Conservation (phyloP, 53 echinoderm and acorn worm genomes). For the Antedon mediterranea region DNA sequence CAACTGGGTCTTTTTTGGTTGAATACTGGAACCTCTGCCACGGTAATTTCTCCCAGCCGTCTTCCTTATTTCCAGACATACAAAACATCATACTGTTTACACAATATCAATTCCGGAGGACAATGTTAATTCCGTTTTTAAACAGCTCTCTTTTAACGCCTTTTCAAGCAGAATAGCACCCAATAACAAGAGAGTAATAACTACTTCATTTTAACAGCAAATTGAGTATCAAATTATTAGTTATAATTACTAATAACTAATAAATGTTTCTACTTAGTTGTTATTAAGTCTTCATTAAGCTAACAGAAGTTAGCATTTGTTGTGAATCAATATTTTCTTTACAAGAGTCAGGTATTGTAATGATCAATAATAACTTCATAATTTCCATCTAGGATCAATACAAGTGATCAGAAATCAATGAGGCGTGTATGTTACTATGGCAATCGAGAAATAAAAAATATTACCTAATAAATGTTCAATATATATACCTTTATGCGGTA, state of each 20-base stretch:
- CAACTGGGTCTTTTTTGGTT: neutral
- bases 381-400: neutral
- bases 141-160: no score
- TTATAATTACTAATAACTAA: no score
- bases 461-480: no score
- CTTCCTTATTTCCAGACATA: neutral
- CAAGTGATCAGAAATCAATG: neutral
- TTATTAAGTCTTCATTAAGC: neutral
- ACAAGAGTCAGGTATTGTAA: neutral
- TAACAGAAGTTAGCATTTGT: neutral
- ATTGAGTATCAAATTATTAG: no score
- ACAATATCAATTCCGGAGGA: no score
- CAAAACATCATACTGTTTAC: neutral
- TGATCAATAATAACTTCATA: neutral
- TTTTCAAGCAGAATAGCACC: no score
- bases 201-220: no score
- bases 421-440: neutral
- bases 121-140: no score
- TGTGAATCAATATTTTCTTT: neutral
- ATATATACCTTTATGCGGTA: no score
- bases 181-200: no score
- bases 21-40: neutral
- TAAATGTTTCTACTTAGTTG: no score
- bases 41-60: neutral
- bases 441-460: no score